Base-by-base conservation (phyloP, 53 echinoderm and acorn worm genomes). In the Crossaster papposus region DNA sequence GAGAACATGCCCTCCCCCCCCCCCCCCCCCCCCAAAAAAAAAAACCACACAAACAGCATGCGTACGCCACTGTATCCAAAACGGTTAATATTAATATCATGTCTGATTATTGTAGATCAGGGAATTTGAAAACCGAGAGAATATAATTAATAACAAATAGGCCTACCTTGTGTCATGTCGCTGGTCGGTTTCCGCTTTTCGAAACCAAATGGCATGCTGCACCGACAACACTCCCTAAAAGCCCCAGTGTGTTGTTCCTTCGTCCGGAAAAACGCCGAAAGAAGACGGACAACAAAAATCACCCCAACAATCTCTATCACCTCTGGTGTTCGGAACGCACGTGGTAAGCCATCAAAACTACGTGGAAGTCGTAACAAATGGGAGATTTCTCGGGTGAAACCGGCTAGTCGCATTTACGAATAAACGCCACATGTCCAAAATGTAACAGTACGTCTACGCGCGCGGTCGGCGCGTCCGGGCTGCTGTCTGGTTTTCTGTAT, bases 101-200 rank as follows among this genome's bases (percentile, higher is more conserved):
- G n/a, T n/a, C n/a, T n/a, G n/a, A n/a, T n/a, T n/a, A n/a, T n/a
- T n/a, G 44, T 44, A 44, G 44, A 44, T 44, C 44, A 44, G n/a
- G n/a, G n/a, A n/a, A n/a, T n/a, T 44, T 44, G 44, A 7, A 44
- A 44, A 9, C 44, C 44, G 44, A 44, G 44, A 7, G 44, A 44
- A 44, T 44, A 5, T 9, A 44, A n/a, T n/a, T n/a, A n/a, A n/a
- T n/a, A n/a, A n/a, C n/a, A n/a, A n/a, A n/a, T n/a, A n/a, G n/a
- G n/a, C n/a, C 50, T 14, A 87, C 87, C 87, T 87, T 87, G 87
- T 26, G 87, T 87, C 87, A 87, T 87, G 31, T 87, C 87, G 34
- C 77, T 87, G 76, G 87, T 87, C 55, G 87, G 87, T 87, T 87
- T 87, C 87, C 87, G 75, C 87, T 87, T 87, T 75, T 87, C 77